phyloP scores from a whole-genome alignment of 2,888 invertebrate species.

The Heliconius erato region DNA sequence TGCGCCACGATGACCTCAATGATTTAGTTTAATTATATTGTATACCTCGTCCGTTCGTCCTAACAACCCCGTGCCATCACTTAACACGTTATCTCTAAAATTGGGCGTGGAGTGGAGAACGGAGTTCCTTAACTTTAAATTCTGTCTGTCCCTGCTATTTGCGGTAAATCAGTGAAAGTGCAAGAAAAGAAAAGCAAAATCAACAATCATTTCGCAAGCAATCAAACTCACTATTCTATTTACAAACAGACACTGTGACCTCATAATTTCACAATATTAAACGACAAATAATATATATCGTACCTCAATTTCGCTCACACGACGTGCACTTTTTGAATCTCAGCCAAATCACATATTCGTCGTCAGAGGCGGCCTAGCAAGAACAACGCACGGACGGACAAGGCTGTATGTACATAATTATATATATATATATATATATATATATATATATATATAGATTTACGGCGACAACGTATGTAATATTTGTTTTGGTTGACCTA shows the following conservation, averaged over 20 bases:
- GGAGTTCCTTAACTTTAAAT: background rate
- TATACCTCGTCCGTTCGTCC: too few species aligned
- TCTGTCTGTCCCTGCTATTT: background rate
- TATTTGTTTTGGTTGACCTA: constrained; percentile 32
- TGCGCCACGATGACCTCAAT: too few species aligned
- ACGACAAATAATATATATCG: background rate
- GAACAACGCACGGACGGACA: constrained; percentile 34
- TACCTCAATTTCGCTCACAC: constrained; percentile 3
- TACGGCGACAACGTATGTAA: constrained; percentile 35
- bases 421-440: too few species aligned
- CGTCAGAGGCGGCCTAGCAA: constrained; percentile 48
- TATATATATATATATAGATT: constrained; percentile 32
- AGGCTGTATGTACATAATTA: constrained; percentile 31
- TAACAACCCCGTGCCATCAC: too few species aligned
- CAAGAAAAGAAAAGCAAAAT: too few species aligned
- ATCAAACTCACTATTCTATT: too few species aligned
- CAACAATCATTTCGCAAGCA: too few species aligned
- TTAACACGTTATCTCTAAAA: too few species aligned
- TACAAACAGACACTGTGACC: background rate
- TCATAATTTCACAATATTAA: background rate
- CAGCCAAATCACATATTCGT: constrained; percentile 35
- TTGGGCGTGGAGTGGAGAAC: background rate
- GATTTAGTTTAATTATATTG: too few species aligned
- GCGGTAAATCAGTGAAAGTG: background rate
- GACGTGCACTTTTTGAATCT: constrained; percentile 21